Evolutionary conservation across 2,113 vertebrate genomes (phyloP).

Genomic region (Lamprologus speciosus): DNA sequence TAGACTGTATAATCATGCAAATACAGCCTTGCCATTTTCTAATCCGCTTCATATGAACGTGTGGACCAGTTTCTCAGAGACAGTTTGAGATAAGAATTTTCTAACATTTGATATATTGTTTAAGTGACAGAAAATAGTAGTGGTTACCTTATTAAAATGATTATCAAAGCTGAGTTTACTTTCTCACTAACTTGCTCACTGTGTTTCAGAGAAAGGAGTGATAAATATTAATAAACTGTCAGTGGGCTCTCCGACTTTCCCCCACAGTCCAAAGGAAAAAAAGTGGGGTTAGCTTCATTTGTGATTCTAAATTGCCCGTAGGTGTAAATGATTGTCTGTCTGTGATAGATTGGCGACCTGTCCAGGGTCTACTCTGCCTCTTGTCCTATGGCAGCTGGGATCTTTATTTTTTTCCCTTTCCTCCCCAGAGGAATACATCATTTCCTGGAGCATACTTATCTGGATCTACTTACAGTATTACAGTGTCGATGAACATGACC

Average conservation of each 20-base stretch:
- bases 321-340: not conserved
- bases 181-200: not conserved
- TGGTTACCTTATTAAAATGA: not conserved
- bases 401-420: not conserved
- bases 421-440: not conserved
- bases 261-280: not conserved
- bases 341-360: not conserved
- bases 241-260: not conserved
- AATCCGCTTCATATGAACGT: not conserved
- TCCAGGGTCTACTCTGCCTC: not conserved
- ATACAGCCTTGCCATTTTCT: not conserved
- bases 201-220: not conserved
- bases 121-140: not conserved
- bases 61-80: not conserved
- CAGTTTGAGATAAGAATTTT: not conserved
- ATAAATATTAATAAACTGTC: not conserved
- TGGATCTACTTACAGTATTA: not conserved
- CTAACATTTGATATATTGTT: not conserved
- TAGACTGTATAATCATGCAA: not conserved
- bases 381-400: not conserved
- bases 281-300: not conserved
- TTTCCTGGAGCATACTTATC: not conserved
- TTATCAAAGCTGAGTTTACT: not conserved
- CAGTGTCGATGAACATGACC: not conserved
- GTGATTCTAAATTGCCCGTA: not conserved